These are phyloP conservation scores for Drosophila austrosaltans DNA, from an alignment of 2,888 invertebrate genomes.

Conservation along the genomic window DNA sequence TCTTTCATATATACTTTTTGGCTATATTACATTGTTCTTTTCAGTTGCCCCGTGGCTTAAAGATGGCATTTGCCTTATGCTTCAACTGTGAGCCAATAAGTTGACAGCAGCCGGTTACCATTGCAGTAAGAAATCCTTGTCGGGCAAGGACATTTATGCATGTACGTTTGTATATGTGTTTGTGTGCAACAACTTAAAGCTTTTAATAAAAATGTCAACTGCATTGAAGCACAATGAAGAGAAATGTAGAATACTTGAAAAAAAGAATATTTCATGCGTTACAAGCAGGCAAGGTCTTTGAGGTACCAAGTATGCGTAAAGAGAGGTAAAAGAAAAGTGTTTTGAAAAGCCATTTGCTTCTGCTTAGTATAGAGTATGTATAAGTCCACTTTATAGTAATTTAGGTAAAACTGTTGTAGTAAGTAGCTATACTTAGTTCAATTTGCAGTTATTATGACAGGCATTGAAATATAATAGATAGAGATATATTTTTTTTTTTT, in stretches of 20 bases:
- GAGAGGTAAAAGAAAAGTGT: no score
- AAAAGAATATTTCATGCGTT: constrained; percentile 5
- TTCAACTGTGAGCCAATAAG: constrained; percentile 66
- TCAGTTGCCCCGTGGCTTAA: not conserved
- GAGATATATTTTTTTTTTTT: no score
- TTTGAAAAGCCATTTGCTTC: no score
- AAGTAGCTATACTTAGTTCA: no score
- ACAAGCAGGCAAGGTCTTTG: not conserved
- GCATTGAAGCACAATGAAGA: constrained; percentile 68
- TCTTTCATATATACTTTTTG: constrained; percentile 46
- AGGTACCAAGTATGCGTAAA: no score
- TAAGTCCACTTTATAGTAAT: no score
- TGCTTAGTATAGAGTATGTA: no score
- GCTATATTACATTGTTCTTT: constrained; percentile 76
- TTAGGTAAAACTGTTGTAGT: no score
- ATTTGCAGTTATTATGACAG: no score
- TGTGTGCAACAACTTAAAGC: constrained; percentile 71
- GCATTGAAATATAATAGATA: no score
- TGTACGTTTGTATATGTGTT: constrained; percentile 29
- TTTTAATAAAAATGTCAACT: constrained; percentile 79
- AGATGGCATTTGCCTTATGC: constrained; percentile 49
- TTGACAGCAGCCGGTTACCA: constrained; percentile 71
- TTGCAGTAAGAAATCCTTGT: constrained; percentile 60
- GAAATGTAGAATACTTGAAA: constrained; percentile 22
- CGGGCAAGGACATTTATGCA: constrained; percentile 52